Conservation (phyloP, 2,113 vertebrate species). For the Nerophis ophidion region DNA sequence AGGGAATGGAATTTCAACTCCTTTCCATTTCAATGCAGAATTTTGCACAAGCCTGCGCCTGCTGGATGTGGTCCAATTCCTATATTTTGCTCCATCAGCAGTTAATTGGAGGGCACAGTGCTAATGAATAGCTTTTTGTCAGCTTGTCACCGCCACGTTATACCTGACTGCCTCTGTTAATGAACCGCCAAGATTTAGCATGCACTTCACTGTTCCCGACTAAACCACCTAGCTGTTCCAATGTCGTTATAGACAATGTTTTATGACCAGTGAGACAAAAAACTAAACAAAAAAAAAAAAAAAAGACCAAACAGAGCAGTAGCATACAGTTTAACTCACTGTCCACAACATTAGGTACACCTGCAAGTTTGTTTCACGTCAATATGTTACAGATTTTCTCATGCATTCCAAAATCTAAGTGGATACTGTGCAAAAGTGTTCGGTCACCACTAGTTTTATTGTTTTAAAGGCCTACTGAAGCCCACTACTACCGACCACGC, state of each 20-base stretch:
- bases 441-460: too few species aligned
- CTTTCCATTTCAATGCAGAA: too few species aligned
- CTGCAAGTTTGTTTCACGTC: neutral
- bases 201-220: neutral
- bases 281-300: neutral
- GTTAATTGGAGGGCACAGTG: neutral
- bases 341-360: neutral
- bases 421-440: too few species aligned
- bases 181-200: neutral
- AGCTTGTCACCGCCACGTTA: neutral
- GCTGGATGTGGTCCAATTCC: too few species aligned
- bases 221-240: neutral
- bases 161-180: slow-evolving; percentile 1
- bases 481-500: too few species aligned
- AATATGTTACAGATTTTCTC: neutral
- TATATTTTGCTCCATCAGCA: neutral
- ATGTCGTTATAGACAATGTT: neutral
- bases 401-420: neutral
- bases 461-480: too few species aligned
- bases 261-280: neutral
- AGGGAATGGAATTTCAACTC: too few species aligned
- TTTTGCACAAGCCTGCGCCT: too few species aligned
- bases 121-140: neutral
- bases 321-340: neutral
- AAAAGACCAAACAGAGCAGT: neutral